Percentiles rank a stretch among this genome's conserved stretches.
Conservation (phyloP, 1,140 invertebrate species). For the Metopolophium dirhodum region DNA sequence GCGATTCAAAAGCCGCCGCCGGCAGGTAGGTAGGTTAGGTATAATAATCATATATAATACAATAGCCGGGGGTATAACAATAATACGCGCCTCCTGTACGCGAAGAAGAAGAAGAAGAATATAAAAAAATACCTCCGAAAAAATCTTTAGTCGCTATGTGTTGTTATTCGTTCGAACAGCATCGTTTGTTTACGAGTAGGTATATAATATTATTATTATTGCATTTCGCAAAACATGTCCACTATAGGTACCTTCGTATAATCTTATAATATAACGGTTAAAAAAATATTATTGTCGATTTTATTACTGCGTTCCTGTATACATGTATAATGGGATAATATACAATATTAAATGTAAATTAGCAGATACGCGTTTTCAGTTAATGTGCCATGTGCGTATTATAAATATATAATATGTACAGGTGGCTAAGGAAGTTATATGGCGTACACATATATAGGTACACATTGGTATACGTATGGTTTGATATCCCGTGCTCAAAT, state of each 20-base stretch:
- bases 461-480: neutral
- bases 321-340: too few relatives aligned
- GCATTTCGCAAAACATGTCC: neutral
- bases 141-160: neutral
- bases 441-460: neutral
- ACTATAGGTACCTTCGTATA: neutral
- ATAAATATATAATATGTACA: neutral
- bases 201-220: neutral
- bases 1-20: neutral
- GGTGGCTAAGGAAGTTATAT: neutral
- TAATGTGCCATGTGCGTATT: neutral
- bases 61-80: neutral
- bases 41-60: neutral
- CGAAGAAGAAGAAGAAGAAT: neutral
- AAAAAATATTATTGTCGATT: slow-evolving; percentile 10
- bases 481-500: neutral
- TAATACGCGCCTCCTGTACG: neutral
- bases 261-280: neutral
- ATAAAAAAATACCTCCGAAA: neutral
- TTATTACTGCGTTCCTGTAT: neutral
- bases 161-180: neutral
- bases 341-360: slow-evolving; percentile 4
- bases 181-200: neutral
- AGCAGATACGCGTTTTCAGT: neutral
- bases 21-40: neutral